A percentile compares a stretch with the other conserved stretches of the same genome.
Evolutionary conservation across 1,140 invertebrate genomes (phyloP).

Genomic region (Drosophila sucinea): DNA sequence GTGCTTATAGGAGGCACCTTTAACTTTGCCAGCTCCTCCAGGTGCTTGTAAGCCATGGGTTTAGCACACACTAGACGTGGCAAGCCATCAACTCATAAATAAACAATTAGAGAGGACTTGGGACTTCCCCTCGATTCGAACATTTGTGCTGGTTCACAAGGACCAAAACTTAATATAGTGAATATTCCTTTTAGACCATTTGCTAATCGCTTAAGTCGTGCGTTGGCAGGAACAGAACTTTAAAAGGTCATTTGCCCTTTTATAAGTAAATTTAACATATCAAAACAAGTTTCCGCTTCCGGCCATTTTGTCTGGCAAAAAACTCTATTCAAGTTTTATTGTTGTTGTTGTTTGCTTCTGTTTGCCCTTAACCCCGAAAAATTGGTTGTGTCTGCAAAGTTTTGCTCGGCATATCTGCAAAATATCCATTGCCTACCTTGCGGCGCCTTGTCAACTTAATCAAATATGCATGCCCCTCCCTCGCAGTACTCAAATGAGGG

Average conservation of each 20-base stretch:
- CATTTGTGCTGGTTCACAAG: slow-evolving; percentile 53
- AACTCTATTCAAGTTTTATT: slow-evolving; percentile 28
- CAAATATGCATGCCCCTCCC: slow-evolving; percentile 51
- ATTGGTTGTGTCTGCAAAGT: slow-evolving; percentile 60
- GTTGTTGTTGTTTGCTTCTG: slow-evolving; percentile 36
- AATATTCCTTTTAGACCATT: slow-evolving; percentile 12
- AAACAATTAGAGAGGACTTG: slow-evolving; percentile 49
- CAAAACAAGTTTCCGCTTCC: slow-evolving; percentile 60
- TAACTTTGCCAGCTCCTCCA: not conserved
- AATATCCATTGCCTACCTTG: slow-evolving; percentile 61
- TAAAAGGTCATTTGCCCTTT: slow-evolving; percentile 21
- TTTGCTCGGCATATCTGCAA: slow-evolving; percentile 44
- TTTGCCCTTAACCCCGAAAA: slow-evolving; percentile 50
- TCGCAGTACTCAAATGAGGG: slow-evolving; percentile 43
- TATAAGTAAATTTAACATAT: slow-evolving; percentile 38
- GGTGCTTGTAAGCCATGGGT: slow-evolving; percentile 8
- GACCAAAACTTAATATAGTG: slow-evolving; percentile 7
- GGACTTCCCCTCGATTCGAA: not conserved
- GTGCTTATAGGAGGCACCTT: not conserved
- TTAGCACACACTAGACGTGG: slow-evolving; percentile 28
- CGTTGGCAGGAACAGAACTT: slow-evolving; percentile 25
- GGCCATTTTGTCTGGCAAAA: slow-evolving; percentile 45
- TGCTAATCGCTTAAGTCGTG: slow-evolving; percentile 43
- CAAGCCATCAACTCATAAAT: slow-evolving; percentile 47
- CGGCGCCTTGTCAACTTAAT: slow-evolving; percentile 52